Evolutionary conservation across 2,797 vertebrate genomes (phyloP).

Genomic region (Taeniopygia guttata): DNA sequence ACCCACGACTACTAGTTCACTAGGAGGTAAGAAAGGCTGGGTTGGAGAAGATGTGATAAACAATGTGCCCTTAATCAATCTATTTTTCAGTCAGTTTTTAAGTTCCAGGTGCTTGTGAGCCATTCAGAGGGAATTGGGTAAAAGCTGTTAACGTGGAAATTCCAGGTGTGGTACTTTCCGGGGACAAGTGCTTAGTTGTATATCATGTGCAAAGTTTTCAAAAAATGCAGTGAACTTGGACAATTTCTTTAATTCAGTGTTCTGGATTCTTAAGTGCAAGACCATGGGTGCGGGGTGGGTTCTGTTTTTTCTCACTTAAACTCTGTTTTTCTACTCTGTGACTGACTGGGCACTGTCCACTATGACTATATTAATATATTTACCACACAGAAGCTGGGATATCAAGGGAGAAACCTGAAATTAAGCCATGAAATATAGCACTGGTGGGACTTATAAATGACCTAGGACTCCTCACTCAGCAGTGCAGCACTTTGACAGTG

Average conservation of each 20-base stretch:
- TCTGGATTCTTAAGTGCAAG: background rate
- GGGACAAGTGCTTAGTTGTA: background rate
- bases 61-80: background rate
- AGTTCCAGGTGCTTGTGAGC: background rate
- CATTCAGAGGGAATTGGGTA: background rate
- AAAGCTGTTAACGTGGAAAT: background rate
- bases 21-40: slow-evolving; percentile 79
- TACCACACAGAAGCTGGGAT: background rate
- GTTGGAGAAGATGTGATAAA: background rate
- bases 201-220: background rate
- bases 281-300: background rate
- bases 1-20: slow-evolving; percentile 69
- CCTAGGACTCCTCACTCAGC: background rate
- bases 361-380: background rate
- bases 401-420: background rate
- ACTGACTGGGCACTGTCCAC: background rate
- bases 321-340: background rate
- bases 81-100: background rate
- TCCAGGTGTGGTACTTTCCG: background rate
- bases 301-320: background rate
- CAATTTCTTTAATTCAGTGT: background rate
- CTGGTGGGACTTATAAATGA: background rate
- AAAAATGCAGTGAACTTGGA: background rate
- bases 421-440: background rate
- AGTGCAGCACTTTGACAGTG: background rate